Conservation (phyloP, 2,113 vertebrate genomes). For the Calidris pygmaea region DNA sequence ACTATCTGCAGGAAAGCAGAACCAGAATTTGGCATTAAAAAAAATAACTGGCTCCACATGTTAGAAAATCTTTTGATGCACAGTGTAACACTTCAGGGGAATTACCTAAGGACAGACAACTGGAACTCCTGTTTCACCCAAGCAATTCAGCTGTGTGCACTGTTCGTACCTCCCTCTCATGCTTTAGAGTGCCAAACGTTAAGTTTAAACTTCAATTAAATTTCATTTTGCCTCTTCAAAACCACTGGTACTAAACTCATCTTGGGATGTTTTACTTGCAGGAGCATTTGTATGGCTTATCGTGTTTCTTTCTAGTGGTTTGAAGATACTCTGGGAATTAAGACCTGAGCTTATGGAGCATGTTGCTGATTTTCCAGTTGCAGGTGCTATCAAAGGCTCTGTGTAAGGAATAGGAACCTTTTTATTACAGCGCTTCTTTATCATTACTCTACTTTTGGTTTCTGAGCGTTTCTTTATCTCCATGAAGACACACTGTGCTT, state of each 20-base stretch:
- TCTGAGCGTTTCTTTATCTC: neutral
- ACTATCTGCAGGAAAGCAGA: neutral
- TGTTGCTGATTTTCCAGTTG: neutral
- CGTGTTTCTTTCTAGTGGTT: neutral
- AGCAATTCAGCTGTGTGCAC: neutral
- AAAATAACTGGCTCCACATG: neutral
- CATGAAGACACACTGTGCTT: neutral
- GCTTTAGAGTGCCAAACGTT: neutral
- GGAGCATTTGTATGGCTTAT: neutral
- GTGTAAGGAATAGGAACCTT: neutral
- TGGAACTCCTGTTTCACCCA: neutral
- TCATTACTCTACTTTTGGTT: neutral
- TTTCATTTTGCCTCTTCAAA: neutral
- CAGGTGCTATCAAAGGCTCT: neutral
- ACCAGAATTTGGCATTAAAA: neutral
- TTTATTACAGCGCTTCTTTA: neutral
- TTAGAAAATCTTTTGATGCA: neutral
- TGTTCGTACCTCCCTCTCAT: neutral
- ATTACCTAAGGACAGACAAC: neutral
- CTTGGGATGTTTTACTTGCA: neutral
- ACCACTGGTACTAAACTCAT: neutral
- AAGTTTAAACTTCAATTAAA: neutral
- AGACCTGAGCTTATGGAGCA: neutral
- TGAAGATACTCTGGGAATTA: neutral
- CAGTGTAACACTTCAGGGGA: neutral